A percentile compares a stretch with the other conserved stretches of the same genome.
Evolutionary conservation across 1,140 invertebrate species (phyloP).

Genomic region (Drosophila sulfurigaster): DNA sequence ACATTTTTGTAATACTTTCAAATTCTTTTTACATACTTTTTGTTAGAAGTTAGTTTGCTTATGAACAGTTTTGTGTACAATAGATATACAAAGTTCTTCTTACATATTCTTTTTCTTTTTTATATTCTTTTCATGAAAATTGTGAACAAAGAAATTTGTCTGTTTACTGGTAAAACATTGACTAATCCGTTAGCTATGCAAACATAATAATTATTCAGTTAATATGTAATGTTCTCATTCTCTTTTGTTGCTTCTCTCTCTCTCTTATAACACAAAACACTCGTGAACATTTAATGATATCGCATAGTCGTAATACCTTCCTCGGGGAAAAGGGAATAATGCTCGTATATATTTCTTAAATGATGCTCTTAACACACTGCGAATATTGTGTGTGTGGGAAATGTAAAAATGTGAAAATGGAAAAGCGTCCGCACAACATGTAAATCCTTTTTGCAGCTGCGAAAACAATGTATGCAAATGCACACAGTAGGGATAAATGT

Average conservation of each 20-base stretch:
- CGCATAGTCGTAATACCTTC: constrained; percentile 7
- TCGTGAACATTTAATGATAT: constrained; percentile 2
- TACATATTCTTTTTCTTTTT: no score
- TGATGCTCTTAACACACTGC: constrained; percentile 33
- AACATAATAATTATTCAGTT: no score
- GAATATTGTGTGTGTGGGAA: neutral
- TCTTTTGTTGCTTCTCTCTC: neutral
- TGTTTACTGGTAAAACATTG: no score
- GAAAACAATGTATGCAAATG: constrained; percentile 30
- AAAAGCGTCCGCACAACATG: constrained; percentile 12
- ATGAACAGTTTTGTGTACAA: no score
- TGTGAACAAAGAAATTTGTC: no score
- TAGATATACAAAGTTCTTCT: no score
- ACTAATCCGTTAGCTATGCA: no score
- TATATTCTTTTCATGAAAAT: no score
- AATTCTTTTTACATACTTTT: no score
- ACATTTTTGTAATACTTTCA: no score
- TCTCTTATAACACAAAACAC: neutral
- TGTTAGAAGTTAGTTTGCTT: no score
- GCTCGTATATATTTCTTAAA: constrained; percentile 8
- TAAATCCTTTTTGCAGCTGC: constrained; percentile 21
- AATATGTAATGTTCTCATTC: no score
- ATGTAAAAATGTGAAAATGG: neutral
- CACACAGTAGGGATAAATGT: constrained; percentile 17
- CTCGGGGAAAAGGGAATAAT: neutral